Evolutionary conservation across 2,888 invertebrate species (phyloP).

Genomic region (Volucella bombylans): DNA sequence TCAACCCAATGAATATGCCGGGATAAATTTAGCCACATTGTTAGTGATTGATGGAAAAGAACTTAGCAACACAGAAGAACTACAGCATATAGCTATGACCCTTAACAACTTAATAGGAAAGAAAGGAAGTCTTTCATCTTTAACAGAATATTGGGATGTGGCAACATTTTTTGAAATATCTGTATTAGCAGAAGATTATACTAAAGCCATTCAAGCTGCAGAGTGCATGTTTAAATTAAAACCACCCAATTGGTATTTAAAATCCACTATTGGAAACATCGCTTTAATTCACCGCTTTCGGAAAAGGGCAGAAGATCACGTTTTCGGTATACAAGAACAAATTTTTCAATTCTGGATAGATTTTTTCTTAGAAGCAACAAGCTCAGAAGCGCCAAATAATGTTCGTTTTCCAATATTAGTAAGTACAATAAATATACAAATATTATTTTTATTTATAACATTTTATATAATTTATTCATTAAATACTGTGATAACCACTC

Average conservation of each 20-base stretch:
- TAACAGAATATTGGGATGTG: constrained; percentile 99
- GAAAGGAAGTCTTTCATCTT: constrained; percentile 95
- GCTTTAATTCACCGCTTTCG: constrained; percentile 95
- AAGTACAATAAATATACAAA: constrained; percentile 42
- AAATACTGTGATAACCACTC: too few relatives aligned
- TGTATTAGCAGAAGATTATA: constrained; percentile 97
- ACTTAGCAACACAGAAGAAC: constrained; percentile 94
- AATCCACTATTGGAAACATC: constrained; percentile 98
- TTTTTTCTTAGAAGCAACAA: constrained; percentile 97
- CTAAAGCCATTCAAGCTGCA: constrained; percentile 98
- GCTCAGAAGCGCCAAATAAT: constrained; percentile 89
- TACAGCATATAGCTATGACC: constrained; percentile 96
- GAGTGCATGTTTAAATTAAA: constrained; percentile 96
- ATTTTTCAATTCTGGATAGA: constrained; percentile 99
- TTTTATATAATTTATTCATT: too few relatives aligned
- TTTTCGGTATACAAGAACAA: constrained; percentile 90
- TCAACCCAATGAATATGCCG: constrained; percentile 99
- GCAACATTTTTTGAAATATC: constrained; percentile 99
- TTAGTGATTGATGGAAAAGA: constrained; percentile 98
- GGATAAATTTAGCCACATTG: constrained; percentile 98
- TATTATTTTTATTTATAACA: constrained; percentile 50
- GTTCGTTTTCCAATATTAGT: constrained; percentile 91
- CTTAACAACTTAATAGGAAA: constrained; percentile 98
- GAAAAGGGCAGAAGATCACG: constrained; percentile 89
- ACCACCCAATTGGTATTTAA: constrained; percentile 96